Conservation (phyloP, 1,140 invertebrate genomes). For the Aphelenchoides besseyi region DNA sequence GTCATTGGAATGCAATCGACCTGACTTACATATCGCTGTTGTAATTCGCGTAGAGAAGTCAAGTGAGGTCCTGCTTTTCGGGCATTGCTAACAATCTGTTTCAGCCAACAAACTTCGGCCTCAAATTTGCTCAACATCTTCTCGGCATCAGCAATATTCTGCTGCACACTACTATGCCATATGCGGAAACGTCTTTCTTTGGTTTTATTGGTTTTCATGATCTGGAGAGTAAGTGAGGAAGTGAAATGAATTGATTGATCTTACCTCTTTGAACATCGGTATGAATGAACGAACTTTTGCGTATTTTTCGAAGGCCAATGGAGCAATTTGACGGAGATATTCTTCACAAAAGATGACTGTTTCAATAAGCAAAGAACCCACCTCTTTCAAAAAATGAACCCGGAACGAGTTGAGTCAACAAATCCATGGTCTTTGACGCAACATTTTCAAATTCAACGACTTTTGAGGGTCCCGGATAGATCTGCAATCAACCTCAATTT, state of each 20-base stretch:
- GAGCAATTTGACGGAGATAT: background rate
- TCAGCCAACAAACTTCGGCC: background rate
- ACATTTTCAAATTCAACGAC: background rate
- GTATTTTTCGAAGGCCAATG: background rate
- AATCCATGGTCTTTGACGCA: background rate
- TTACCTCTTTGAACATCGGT: constrained; percentile 1
- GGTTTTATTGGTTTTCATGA: background rate
- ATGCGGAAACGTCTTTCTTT: background rate
- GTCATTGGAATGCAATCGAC: background rate
- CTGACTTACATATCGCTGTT: constrained; percentile 5
- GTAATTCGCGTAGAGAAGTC: background rate
- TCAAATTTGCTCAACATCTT: constrained; percentile 12
- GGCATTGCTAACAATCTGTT: background rate
- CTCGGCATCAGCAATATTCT: constrained; percentile 7
- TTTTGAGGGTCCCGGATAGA: constrained; percentile 1
- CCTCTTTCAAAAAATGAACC: constrained; percentile 13
- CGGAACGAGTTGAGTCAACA: background rate
- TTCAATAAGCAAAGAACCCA: background rate
- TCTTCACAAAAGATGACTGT: background rate
- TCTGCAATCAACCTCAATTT: background rate
- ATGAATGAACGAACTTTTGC: background rate
- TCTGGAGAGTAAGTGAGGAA: background rate
- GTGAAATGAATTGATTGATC: background rate
- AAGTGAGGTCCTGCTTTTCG: background rate
- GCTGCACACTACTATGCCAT: background rate